Evolutionary conservation across 2,888 invertebrate genomes (phyloP), one percentile per base, ranked within the genome.

Genomic region (Keiferia lycopersicella): DNA sequence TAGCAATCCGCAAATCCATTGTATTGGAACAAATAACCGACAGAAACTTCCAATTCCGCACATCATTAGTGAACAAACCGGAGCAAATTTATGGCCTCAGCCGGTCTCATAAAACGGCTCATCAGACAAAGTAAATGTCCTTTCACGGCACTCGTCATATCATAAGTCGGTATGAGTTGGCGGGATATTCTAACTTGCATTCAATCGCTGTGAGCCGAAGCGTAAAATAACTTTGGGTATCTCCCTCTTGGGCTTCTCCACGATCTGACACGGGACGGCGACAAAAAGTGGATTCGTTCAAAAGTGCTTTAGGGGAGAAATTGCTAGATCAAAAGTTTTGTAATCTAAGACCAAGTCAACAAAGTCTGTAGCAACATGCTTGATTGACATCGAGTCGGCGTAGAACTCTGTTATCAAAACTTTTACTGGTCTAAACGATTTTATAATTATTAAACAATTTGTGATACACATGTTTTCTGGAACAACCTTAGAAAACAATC

Each of bases 131-230:
- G 69, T 73, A 76, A 76, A 71, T 71, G 70, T 68, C 68, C 67
- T 76, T 79, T 77, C 78, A 77, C 73, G 70, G 73, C 71, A 71
- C 71, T 71, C 66, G 67, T 74, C 69, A 70, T 67, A 71, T 74
- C 69, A 70, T 67, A 71, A 64, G 67, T 68, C 67, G 66, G 12
- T 26, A 65, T 62, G 66, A 65, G 61, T 68, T 66, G 50, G 66
- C 65, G 70, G 73, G 75, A 75, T 77, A 76, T 76, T 75, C 71
- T 71, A 74, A 76, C 73, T 78, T 76, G 76, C 74, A 78, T 78
- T 78, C 76, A 77, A 77, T 78, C 72, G 71, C 61, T 64, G 69
- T 61, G 67, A 72, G 72, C 72, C 70, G 73, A 67, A 74, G 73
- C 76, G 76, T 71, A 72, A 77, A 77, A 79, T 75, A 71, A 70